phyloP scores from a whole-genome alignment of 1,140 invertebrate genomes.

The Drosophila ogumai region DNA sequence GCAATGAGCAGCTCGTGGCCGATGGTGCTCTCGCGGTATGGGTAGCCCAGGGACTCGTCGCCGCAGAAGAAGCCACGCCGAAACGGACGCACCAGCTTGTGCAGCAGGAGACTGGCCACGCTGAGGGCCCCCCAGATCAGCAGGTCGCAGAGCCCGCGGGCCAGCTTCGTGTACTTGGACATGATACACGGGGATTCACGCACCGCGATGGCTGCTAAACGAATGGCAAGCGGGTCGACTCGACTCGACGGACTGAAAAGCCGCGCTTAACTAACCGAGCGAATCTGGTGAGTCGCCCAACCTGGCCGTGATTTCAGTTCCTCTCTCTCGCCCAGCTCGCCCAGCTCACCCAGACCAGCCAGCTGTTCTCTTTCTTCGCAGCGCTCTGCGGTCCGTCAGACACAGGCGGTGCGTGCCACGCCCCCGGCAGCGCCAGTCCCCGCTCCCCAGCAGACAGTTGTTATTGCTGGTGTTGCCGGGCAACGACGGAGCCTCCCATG shows the following conservation, averaged over 20 bases:
- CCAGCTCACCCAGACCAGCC: conserved; percentile 4
- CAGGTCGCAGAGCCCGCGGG: conserved; percentile 70
- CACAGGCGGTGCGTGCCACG: conserved; percentile 26
- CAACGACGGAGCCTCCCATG: conserved; percentile 38
- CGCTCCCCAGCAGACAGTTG: conserved; percentile 5
- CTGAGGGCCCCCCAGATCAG: conserved; percentile 63
- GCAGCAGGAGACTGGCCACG: conserved; percentile 48
- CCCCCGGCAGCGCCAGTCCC: neutral
- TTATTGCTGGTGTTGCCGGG: conserved; percentile 56
- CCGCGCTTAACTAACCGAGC: conserved; percentile 72
- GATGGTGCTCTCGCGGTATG: conserved; percentile 91
- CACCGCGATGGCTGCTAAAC: conserved; percentile 6
- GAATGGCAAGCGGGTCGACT: conserved; percentile 14
- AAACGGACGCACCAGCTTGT: conserved; percentile 88
- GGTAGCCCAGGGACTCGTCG: conserved; percentile 96
- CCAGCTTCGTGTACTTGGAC: conserved; percentile 73
- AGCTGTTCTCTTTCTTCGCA: conserved; percentile 34
- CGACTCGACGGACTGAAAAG: conserved; percentile 56
- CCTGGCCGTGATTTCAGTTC: conserved; percentile 63
- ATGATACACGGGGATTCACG: conserved; percentile 33
- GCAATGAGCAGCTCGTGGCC: conserved; percentile 38
- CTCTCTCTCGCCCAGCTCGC: conserved; percentile 31
- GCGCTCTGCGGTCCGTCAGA: conserved; percentile 66
- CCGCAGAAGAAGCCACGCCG: conserved; percentile 97
- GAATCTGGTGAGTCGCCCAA: conserved; percentile 42